Conservation (phyloP, 2,888 invertebrate species). For the Amphiduros pacificus region DNA sequence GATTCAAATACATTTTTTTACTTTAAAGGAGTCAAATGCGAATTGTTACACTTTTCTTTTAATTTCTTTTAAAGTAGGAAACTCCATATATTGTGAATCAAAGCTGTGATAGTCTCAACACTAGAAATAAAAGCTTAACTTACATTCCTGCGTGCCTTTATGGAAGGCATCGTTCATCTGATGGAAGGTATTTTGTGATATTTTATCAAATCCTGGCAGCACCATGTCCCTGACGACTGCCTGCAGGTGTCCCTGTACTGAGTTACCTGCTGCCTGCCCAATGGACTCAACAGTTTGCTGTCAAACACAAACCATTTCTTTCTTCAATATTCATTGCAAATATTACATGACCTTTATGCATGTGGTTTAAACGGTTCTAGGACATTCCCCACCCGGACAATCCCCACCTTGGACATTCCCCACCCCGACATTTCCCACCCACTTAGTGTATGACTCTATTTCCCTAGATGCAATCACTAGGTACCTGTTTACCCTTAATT, state of each 20-base stretch:
- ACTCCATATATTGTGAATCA: not conserved
- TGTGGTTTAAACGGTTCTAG: too few species aligned
- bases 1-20: not conserved
- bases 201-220: constrained; percentile 80
- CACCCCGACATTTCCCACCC: too few species aligned
- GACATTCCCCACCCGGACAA: too few species aligned
- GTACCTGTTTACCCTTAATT: too few species aligned
- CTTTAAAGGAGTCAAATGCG: too few species aligned
- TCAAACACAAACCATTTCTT: constrained; percentile 29
- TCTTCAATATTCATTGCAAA: too few species aligned
- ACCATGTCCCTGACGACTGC: constrained; percentile 76
- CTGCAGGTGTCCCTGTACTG: constrained; percentile 76
- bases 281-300: constrained; percentile 77
- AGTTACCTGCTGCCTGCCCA: constrained; percentile 63
- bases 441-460: too few species aligned
- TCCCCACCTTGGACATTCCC: too few species aligned
- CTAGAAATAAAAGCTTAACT: constrained; percentile 49
- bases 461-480: too few species aligned
- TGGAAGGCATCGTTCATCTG: constrained; percentile 88
- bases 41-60: not conserved
- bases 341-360: too few species aligned
- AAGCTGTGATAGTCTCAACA: not conserved
- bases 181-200: constrained; percentile 82
- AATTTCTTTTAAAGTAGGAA: not conserved
- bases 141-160: constrained; percentile 88